A percentile compares a stretch with the other conserved stretches of the same genome.
phyloP scores from a whole-genome alignment of 92 coral and sea anemone genomes.

The Parazoanthus darwini region DNA sequence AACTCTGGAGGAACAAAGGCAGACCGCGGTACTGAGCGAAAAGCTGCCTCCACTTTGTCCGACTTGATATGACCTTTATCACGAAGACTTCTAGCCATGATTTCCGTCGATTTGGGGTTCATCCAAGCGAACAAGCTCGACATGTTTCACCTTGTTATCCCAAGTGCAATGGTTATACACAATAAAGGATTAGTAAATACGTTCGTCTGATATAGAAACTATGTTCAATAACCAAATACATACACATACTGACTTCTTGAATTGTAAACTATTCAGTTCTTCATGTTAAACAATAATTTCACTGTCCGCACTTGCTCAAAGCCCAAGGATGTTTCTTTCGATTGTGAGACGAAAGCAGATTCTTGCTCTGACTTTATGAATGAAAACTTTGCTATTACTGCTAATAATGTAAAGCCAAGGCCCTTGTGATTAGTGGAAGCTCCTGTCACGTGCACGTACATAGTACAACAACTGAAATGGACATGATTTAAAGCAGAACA shows the following conservation, averaged over 20 bases:
- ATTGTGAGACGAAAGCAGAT: neutral
- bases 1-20: constrained; percentile 22
- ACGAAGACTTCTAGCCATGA: constrained; percentile 13
- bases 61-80: constrained; percentile 29
- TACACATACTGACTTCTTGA: neutral
- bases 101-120: neutral
- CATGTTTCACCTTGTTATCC: constrained; percentile 1
- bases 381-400: neutral
- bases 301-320: neutral
- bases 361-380: neutral
- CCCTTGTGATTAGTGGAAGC: too few species aligned
- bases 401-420: neutral
- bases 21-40: constrained; percentile 25
- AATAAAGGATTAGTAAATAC: neutral
- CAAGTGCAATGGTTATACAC: neutral
- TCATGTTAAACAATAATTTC: neutral
- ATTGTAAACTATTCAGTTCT: neutral
- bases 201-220: neutral
- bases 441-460: neutral
- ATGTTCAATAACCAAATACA: neutral
- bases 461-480: neutral
- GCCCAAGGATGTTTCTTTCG: neutral
- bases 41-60: constrained; percentile 12
- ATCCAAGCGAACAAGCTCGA: neutral
- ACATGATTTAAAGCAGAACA: too few species aligned